Evolutionary conservation across 2,797 vertebrate genomes (phyloP), one percentile per base, ranked within the genome.

Genomic region (Coccyzus lansbergi): DNA sequence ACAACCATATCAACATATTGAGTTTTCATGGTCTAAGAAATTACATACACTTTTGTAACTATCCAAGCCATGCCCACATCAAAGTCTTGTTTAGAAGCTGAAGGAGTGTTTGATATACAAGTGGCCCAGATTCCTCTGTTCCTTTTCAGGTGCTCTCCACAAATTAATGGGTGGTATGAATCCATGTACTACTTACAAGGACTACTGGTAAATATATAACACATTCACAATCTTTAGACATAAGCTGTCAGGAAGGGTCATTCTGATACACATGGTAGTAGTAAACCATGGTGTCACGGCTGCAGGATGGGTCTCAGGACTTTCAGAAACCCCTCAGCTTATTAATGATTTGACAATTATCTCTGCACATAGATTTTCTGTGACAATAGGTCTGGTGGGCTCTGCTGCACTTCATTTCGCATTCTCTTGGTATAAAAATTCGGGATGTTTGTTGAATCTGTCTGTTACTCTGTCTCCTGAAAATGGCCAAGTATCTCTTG

Each of bases 121-220:
- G 8, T 10, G 58, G 15, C 59, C 4, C 31, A 55, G n/a, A 63
- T 25, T 70, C 20, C 14, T 59, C 17, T 55, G 5, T 26, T 76
- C n/a, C 10, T 88, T 21, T 71, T 63, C 11, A 5, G 19, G 12
- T 40, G 4, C 9, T 28, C 13, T 55, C 20, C 20, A 63, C 29
- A 79, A 60, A 62, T 10, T 48, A 49, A 52, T 5, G 28, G 6
- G 42, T 68, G 5, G 18, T 65, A 34, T 38, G 13, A 65, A 42
- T 52, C 59, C 0, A 0, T 46, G n/a, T n/a, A 14, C 12, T 70
- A 2, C 6, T n/a, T 70, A 48, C 7, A 71, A 24, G 20, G 16
- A 67, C 7, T 16, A 10, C 8, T 42, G 34, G 49, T 40, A 56
- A 76, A 46, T 20, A 24, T 4, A 16, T 0, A 16, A 2, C 18